These are phyloP conservation scores for Mormyrus lacerda DNA, from an alignment of 2,113 vertebrate species.

Conservation along the genomic window DNA sequence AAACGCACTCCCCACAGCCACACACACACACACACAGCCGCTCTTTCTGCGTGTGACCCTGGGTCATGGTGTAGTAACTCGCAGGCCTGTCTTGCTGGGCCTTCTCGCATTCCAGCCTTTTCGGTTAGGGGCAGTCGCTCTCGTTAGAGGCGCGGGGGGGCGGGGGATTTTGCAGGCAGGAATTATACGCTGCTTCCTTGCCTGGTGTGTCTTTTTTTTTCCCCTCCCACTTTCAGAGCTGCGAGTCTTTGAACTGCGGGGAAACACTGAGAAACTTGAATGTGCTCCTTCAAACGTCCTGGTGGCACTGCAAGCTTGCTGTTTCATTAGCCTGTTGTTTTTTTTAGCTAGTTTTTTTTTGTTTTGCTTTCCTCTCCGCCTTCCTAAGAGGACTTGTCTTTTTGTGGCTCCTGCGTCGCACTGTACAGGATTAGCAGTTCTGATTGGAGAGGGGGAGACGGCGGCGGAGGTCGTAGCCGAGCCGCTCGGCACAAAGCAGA, in stretches of 20 bases:
- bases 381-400: neutral
- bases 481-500: slow-evolving; percentile 11
- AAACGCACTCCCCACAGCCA: neutral
- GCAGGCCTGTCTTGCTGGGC: slow-evolving; percentile 1
- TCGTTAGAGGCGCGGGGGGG: slow-evolving; percentile 10
- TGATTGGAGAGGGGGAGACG: neutral
- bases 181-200: slow-evolving; percentile 19
- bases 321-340: neutral
- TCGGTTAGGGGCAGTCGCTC: neutral
- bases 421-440: neutral
- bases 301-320: neutral
- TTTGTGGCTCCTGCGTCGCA: neutral
- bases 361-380: neutral
- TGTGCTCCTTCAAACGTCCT: neutral
- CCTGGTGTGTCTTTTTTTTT: slow-evolving; percentile 3
- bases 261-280: slow-evolving; percentile 14
- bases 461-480: neutral
- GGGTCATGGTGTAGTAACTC: slow-evolving; percentile 17
- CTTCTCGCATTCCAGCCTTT: slow-evolving; percentile 7
- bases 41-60: slow-evolving; percentile 12
- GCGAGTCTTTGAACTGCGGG: neutral
- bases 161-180: slow-evolving; percentile 1
- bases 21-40: neutral
- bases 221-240: slow-evolving; percentile 15
- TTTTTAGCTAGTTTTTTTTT: neutral